These are phyloP conservation scores for Thereva unica DNA, from an alignment of 2,888 invertebrate species.

Conservation along the genomic window DNA sequence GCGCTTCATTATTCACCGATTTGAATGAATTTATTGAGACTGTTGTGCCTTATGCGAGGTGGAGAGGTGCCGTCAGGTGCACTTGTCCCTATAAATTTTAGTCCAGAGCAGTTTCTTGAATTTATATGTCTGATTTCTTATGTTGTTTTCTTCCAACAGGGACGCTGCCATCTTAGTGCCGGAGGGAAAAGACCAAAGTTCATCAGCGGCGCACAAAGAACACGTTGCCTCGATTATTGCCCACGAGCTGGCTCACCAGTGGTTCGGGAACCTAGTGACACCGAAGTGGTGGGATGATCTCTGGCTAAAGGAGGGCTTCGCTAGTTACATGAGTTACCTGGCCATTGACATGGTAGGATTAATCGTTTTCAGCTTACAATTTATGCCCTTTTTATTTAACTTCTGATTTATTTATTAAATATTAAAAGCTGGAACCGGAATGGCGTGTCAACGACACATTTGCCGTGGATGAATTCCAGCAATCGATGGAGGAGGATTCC, in stretches of 20 bases:
- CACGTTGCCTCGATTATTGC: slow-evolving; percentile 69
- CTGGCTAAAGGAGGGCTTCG: slow-evolving; percentile 68
- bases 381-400: neutral
- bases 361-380: neutral
- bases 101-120: neutral
- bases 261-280: slow-evolving; percentile 80
- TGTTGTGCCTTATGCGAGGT: too few species aligned
- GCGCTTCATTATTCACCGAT: too few species aligned
- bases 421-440: slow-evolving; percentile 55
- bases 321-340: slow-evolving; percentile 60
- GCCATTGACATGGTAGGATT: slow-evolving; percentile 51
- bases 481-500: slow-evolving; percentile 66
- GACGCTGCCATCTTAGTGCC: slow-evolving; percentile 64
- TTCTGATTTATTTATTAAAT: neutral
- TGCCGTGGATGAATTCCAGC: slow-evolving; percentile 60
- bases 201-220: slow-evolving; percentile 65
- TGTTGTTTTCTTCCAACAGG: slow-evolving; percentile 53
- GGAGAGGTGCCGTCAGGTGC: neutral
- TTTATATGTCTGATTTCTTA: slow-evolving; percentile 4
- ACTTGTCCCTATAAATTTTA: slow-evolving; percentile 25
- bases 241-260: slow-evolving; percentile 82
- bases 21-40: too few species aligned
- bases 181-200: slow-evolving; percentile 54
- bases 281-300: slow-evolving; percentile 75
- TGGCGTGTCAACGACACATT: slow-evolving; percentile 66